phyloP scores from a whole-genome alignment of 2,113 vertebrate species.

The Nycticorax nycticorax region DNA sequence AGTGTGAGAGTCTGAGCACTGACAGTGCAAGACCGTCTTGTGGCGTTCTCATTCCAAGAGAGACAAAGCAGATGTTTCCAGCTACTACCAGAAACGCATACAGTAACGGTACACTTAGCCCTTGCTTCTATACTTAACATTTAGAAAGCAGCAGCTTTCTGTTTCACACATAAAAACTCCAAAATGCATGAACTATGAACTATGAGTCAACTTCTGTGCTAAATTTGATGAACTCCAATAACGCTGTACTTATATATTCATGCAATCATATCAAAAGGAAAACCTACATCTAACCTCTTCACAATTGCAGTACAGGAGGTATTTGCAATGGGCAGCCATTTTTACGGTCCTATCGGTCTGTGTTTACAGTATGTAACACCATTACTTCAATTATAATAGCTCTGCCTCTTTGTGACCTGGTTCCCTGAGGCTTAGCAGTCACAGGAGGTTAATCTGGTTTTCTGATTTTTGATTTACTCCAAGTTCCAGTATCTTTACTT shows the following conservation, averaged over 20 bases:
- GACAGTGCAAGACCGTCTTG: not conserved
- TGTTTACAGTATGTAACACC: not conserved
- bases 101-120: not conserved
- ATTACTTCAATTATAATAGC: conserved; percentile 18
- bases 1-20: not conserved
- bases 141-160: conserved; percentile 10
- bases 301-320: not conserved
- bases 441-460: conserved; percentile 57
- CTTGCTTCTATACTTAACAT: not conserved
- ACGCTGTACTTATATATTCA: not conserved
- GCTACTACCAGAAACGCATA: not conserved
- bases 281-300: not conserved
- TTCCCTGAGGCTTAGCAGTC: conserved; percentile 22
- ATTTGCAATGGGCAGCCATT: not conserved
- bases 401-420: conserved; percentile 20
- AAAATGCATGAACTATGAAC: not conserved
- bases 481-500: conserved; percentile 49
- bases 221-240: not conserved
- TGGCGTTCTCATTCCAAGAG: conserved; percentile 2
- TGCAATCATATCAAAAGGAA: not conserved
- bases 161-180: conserved; percentile 6
- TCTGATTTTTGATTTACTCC: conserved; percentile 52
- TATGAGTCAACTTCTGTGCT: not conserved
- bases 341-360: not conserved
- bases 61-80: conserved; percentile 24